A percentile compares a stretch with the other conserved stretches of the same genome.
phyloP scores from a whole-genome alignment of 2,113 vertebrate species.

The Petrocephalus zakoni region DNA sequence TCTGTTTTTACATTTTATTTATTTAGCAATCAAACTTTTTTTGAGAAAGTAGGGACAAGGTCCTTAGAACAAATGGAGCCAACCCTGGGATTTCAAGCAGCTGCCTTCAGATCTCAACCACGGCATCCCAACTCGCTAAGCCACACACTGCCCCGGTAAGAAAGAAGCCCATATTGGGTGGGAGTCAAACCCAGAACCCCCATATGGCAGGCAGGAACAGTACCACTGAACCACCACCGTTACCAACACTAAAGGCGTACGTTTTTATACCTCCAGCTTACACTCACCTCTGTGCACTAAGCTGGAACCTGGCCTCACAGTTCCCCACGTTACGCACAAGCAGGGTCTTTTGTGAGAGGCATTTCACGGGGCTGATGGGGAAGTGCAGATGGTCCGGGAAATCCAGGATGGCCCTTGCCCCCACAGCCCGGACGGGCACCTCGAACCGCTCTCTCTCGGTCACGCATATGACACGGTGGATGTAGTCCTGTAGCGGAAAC shows the following conservation, averaged over 20 bases:
- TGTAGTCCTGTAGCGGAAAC: slow-evolving; percentile 68
- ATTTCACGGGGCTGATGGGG: slow-evolving; percentile 66
- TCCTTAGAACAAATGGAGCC: background rate
- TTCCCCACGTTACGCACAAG: slow-evolving; percentile 71
- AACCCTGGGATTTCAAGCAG: background rate
- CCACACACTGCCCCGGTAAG: background rate
- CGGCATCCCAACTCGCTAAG: background rate
- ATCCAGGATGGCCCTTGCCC: slow-evolving; percentile 69
- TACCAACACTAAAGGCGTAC: background rate
- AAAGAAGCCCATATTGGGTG: background rate
- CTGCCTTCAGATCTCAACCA: background rate
- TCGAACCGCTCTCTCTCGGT: slow-evolving; percentile 72
- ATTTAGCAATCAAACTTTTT: background rate
- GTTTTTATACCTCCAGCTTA: background rate
- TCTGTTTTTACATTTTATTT: background rate
- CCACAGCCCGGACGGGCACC: slow-evolving; percentile 70
- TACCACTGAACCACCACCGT: background rate
- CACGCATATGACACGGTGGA: slow-evolving; percentile 65
- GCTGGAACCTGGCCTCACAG: slow-evolving; percentile 58
- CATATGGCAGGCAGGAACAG: background rate
- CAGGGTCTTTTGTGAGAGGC: slow-evolving; percentile 63
- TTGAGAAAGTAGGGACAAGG: background rate
- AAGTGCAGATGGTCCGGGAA: slow-evolving; percentile 75
- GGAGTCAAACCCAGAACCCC: background rate
- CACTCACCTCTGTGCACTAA: slow-evolving; percentile 45